phyloP scores from a whole-genome alignment of 1,140 invertebrate genomes.

The Notospermus geniculatus region DNA sequence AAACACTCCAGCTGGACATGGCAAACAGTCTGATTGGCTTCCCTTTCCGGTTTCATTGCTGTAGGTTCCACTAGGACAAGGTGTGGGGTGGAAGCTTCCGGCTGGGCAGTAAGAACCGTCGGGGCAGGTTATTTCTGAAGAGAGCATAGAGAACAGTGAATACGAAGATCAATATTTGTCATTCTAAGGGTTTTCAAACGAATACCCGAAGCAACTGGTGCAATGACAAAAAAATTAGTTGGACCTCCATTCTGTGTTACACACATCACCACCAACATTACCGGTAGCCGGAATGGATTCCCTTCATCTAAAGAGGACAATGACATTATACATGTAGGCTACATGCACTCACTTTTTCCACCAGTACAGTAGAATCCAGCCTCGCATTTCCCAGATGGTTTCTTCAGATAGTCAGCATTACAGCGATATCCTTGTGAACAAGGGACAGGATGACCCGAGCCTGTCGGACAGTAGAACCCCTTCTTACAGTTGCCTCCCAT shows the following conservation, averaged over 20 bases:
- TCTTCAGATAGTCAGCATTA: slow-evolving; percentile 30
- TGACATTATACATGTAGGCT: too few relatives aligned
- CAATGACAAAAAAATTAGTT: too few relatives aligned
- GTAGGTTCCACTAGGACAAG: slow-evolving; percentile 39
- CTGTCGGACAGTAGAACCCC: slow-evolving; percentile 39
- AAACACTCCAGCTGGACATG: slow-evolving; percentile 40
- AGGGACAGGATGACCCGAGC: slow-evolving; percentile 29
- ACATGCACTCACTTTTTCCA: slow-evolving; percentile 26
- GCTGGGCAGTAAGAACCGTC: slow-evolving; percentile 40
- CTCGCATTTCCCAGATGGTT: slow-evolving; percentile 35
- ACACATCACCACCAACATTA: slow-evolving; percentile 36
- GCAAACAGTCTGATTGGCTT: slow-evolving; percentile 35
- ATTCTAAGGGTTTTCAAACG: too few relatives aligned
- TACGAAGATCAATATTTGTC: too few relatives aligned
- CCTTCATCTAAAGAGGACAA: too few relatives aligned
- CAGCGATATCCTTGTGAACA: slow-evolving; percentile 44
- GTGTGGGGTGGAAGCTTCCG: slow-evolving; percentile 34
- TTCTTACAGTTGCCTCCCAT: slow-evolving; percentile 32
- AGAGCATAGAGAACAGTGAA: not conserved
- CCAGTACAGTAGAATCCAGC: slow-evolving; percentile 43
- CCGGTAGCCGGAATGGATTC: slow-evolving; percentile 47
- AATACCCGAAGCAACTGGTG: too few relatives aligned
- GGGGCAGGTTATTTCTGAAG: slow-evolving; percentile 46
- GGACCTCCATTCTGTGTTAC: too few relatives aligned
- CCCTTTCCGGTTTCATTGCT: slow-evolving; percentile 44